These are phyloP conservation scores for Miltochrista miniata DNA, from an alignment of 2,888 invertebrate genomes.

Conservation along the genomic window DNA sequence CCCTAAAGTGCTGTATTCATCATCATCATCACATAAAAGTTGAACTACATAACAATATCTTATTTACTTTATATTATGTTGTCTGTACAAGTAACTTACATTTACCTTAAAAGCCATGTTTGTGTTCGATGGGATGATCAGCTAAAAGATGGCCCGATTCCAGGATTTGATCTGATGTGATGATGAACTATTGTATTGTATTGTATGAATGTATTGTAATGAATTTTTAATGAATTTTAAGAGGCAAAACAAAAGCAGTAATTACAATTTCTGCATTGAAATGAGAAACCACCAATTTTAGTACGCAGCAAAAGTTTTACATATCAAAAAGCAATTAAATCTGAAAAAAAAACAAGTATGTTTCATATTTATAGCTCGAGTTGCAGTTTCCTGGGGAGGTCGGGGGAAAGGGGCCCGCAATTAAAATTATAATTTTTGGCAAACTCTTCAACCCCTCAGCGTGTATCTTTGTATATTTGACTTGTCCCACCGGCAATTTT, in stretches of 20 bases:
- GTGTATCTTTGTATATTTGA: conserved; percentile 77
- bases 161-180: too few species aligned
- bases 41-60: too few species aligned
- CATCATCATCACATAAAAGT: too few species aligned
- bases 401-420: conserved; percentile 61
- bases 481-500: conserved; percentile 63
- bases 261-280: background rate
- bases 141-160: too few species aligned
- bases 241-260: background rate
- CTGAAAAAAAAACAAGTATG: conserved; percentile 42
- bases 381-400: conserved; percentile 47
- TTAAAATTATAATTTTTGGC: conserved; percentile 84
- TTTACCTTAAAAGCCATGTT: too few species aligned
- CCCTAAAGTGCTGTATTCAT: too few species aligned
- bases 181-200: too few species aligned
- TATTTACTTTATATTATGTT: too few species aligned
- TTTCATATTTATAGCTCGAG: conserved; percentile 52
- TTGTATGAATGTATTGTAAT: too few species aligned
- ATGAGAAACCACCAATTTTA: background rate
- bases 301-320: conserved; percentile 24
- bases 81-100: too few species aligned
- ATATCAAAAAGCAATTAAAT: conserved; percentile 44
- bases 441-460: conserved; percentile 71
- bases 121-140: too few species aligned
- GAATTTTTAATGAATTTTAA: background rate